phyloP scores from a whole-genome alignment of 2,888 invertebrate species.

The Caenorhabditis macrosperma region DNA sequence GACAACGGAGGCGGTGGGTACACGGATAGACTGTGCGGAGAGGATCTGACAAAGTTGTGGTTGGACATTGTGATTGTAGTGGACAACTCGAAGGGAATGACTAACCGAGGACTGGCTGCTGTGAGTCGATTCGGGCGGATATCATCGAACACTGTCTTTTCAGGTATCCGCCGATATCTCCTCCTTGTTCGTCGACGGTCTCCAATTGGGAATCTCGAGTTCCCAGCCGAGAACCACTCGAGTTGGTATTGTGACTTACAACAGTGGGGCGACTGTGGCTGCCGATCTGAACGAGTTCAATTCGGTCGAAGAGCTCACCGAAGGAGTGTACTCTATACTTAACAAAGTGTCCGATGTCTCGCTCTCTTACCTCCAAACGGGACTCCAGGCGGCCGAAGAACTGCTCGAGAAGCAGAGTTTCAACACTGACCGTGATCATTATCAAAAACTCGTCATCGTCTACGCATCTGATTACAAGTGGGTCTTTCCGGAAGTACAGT shows the following conservation, averaged over 20 bases:
- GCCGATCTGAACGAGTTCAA: conserved; percentile 18
- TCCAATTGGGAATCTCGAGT: not conserved
- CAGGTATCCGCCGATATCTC: conserved; percentile 3
- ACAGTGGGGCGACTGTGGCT: not conserved
- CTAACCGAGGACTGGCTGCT: not conserved
- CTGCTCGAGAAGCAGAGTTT: conserved; percentile 3
- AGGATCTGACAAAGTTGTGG: conserved; percentile 14
- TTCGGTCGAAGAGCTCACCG: conserved; percentile 12
- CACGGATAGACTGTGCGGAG: not conserved
- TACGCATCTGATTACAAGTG: conserved; percentile 37
- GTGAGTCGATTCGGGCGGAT: not conserved
- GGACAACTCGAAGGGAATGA: conserved; percentile 29
- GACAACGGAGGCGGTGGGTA: not conserved
- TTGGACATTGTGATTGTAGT: conserved; percentile 21
- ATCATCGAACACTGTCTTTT: not conserved
- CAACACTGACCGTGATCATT: conserved; percentile 3
- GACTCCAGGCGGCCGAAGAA: conserved; percentile 24
- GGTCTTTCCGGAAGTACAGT: not conserved
- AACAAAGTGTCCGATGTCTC: not conserved
- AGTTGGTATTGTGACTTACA: conserved; percentile 34
- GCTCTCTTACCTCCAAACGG: not conserved
- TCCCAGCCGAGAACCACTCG: conserved; percentile 17
- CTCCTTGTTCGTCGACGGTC: not conserved
- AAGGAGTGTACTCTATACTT: not conserved
- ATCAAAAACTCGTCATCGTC: conserved; percentile 28